Percentiles rank a stretch among this genome's conserved stretches.
Evolutionary conservation across 2,888 invertebrate species (phyloP).

Genomic region (Cryptus viduatorius): DNA sequence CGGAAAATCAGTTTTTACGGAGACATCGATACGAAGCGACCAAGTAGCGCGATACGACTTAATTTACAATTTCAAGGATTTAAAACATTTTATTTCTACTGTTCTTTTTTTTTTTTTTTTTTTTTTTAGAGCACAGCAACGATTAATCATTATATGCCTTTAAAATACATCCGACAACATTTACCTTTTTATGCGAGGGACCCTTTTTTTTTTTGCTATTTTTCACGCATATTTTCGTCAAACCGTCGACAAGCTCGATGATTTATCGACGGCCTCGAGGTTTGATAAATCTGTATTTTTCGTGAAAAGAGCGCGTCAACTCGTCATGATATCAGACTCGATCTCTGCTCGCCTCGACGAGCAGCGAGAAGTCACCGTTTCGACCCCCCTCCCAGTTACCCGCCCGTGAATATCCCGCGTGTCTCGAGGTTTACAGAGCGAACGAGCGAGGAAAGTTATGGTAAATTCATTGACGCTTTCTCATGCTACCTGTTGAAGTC

Average conservation of each 20-base stretch:
- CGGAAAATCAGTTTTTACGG: too few species aligned
- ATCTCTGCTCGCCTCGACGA: conserved; percentile 16
- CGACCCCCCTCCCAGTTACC: too few species aligned
- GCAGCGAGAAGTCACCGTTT: background rate
- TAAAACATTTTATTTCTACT: too few species aligned
- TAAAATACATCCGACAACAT: background rate
- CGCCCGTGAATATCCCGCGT: conserved; percentile 41
- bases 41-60: too few species aligned
- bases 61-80: too few species aligned
- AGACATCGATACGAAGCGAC: too few species aligned
- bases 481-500: conserved; percentile 66
- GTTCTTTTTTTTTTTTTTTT: too few species aligned
- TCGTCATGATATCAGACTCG: conserved; percentile 19
- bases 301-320: background rate
- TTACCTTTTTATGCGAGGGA: background rate
- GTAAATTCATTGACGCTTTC: conserved; percentile 58
- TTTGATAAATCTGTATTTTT: conserved; percentile 13
- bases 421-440: conserved; percentile 21
- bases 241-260: background rate
- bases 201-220: background rate
- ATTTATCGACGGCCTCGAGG: conserved; percentile 1
- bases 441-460: conserved; percentile 45
- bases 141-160: background rate
- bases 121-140: background rate
- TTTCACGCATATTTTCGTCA: background rate